Evolutionary conservation across 1,140 invertebrate species (phyloP), one percentile per base, ranked within the genome.

Genomic region (Caenorhabditis inopinata): DNA sequence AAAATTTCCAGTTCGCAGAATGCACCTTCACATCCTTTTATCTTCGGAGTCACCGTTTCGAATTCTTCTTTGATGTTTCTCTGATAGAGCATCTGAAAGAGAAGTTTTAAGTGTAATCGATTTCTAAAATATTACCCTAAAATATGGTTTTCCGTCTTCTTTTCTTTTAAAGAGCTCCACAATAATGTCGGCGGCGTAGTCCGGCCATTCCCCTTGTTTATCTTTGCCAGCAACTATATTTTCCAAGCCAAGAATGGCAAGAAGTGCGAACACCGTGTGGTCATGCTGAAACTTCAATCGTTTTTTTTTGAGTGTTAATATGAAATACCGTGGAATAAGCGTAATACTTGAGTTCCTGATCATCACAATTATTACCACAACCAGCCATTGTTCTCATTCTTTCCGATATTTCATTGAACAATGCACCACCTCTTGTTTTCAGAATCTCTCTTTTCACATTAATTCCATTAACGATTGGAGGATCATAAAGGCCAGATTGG

Each of bases 301-400:
- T 58, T 32, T n/a, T 32, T n/a, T 14, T 0, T 38, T 4, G n/a
- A 38, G n/a, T 16, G 2, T 18, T 42, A 7, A 38, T 68, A n/a
- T n/a, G n/a, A n/a, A n/a, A n/a, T 68, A 68, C 58, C n/a, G 58
- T 68, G 4, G 58, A 68, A 38, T 42, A 68, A 9, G 58, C 58
- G n/a, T 42, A 68, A 32, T 38, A 68, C 23, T 68, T 68, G n/a
- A n/a, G n/a, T n/a, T n/a, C n/a, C n/a, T 38, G 25, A 27, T 68
- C 38, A 21, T 29, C 23, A 11, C 38, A 32, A 21, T 68, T 38
- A 0, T 6, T 21, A 38, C 38, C 58, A 42, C 58, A 68, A 11
- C 38, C 38, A 5, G 58, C 16, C 23, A 21, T 68, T 9, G 58
- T 68, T 68, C 58, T 68, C 58, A 68, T 68, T 42, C 58, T 68